These are phyloP conservation scores for Phalacrocorax carbo DNA, from an alignment of 2,113 vertebrate genomes.

Conservation along the genomic window DNA sequence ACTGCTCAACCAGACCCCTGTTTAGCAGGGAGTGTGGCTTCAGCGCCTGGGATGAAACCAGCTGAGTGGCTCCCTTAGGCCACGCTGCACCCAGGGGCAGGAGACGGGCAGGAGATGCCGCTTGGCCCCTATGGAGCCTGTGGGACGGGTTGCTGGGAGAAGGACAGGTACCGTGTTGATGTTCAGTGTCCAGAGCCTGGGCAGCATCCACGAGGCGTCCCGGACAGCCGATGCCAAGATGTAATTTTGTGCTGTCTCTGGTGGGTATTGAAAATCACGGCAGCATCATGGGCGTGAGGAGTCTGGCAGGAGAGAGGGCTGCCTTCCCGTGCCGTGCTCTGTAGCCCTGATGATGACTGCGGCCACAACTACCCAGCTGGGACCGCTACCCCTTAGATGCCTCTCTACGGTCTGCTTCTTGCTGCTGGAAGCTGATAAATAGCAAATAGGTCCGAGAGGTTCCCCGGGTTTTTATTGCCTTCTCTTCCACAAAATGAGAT, in stretches of 20 bases:
- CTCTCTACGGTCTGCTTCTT: not conserved
- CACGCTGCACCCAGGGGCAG: not conserved
- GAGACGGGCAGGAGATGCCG: not conserved
- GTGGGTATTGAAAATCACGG: not conserved
- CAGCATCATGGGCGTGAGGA: not conserved
- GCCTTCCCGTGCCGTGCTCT: not conserved
- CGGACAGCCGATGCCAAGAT: not conserved
- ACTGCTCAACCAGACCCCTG: not conserved
- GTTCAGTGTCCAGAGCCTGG: not conserved
- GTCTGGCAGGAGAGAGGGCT: not conserved
- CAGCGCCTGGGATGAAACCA: not conserved
- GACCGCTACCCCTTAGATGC: not conserved
- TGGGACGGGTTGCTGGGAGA: not conserved
- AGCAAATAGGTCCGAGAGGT: not conserved
- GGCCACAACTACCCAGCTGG: not conserved
- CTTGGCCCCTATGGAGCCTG: fast-evolving
- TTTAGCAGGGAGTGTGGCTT: not conserved
- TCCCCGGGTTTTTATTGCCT: not conserved
- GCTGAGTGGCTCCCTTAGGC: not conserved
- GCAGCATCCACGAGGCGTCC: not conserved
- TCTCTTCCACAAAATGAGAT: not conserved
- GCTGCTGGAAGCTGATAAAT: not conserved
- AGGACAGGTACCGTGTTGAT: not conserved
- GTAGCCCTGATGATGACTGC: not conserved
- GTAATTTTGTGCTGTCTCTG: not conserved